Conservation (phyloP, 2,113 vertebrate genomes). For the Sylvilagus bachmani region DNA sequence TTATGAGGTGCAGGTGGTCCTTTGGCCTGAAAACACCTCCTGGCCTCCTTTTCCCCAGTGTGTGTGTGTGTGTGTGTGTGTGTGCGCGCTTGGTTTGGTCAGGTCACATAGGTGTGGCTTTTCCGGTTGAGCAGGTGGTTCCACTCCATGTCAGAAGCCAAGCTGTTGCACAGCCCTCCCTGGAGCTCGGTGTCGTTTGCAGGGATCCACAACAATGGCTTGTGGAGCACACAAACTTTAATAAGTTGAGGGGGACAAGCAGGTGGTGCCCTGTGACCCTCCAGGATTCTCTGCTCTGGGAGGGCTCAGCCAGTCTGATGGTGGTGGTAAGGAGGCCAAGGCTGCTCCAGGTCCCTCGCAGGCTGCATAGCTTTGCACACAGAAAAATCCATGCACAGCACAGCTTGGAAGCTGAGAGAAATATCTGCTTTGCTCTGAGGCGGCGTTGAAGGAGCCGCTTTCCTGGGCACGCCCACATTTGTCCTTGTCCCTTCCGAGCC, state of each 20-base stretch:
- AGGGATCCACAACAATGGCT: neutral
- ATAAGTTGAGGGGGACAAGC: neutral
- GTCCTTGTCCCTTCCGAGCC: conserved; percentile 39
- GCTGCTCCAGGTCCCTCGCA: neutral
- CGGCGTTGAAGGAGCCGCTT: neutral
- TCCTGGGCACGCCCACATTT: neutral
- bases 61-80: no score
- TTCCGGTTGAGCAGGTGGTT: neutral
- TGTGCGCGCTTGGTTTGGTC: neutral
- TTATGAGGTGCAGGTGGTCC: neutral
- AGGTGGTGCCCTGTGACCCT: neutral
- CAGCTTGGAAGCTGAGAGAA: neutral
- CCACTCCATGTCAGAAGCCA: neutral
- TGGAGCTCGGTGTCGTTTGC: neutral
- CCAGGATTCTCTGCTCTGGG: neutral
- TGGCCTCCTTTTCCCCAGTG: neutral
- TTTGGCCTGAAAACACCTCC: neutral
- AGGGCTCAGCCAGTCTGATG: neutral
- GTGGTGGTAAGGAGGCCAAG: no score
- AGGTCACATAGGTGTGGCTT: neutral
- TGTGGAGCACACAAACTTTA: neutral
- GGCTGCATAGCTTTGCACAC: neutral
- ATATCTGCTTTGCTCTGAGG: neutral
- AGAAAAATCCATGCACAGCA: neutral
- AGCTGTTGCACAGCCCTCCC: neutral